Conservation (phyloP, 2,888 invertebrate genomes). For the Apodemia mormo region DNA sequence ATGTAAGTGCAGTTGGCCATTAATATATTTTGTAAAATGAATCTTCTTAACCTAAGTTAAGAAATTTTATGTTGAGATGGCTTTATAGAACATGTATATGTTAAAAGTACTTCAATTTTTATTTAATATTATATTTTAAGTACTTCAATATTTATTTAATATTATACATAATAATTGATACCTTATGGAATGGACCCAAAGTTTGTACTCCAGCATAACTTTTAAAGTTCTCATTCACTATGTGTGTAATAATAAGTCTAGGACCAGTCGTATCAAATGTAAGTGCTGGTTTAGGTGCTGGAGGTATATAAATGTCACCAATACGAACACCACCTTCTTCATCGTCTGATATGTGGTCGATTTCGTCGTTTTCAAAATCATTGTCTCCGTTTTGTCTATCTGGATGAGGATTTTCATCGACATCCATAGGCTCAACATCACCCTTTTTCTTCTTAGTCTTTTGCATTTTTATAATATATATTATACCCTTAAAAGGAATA, state of each 20-base stretch:
- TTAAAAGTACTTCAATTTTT: no score
- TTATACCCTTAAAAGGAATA: not conserved
- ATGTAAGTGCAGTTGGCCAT: no score
- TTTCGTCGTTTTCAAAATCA: conserved; percentile 48
- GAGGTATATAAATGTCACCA: conserved; percentile 93
- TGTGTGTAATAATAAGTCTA: conserved; percentile 93
- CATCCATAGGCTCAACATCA: conserved; percentile 66
- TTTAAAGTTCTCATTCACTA: conserved; percentile 97
- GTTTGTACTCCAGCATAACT: conserved; percentile 93
- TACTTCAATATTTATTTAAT: not conserved
- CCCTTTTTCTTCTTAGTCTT: conserved; percentile 54
- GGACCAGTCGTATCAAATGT: conserved; percentile 89
- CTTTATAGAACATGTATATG: no score
- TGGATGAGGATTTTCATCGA: conserved; percentile 51
- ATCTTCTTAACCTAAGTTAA: conserved; percentile 31
- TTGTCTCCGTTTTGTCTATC: conserved; percentile 39
- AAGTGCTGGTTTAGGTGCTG: conserved; percentile 85
- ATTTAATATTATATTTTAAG: no score
- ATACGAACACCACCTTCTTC: conserved; percentile 88
- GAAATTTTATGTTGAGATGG: conserved; percentile 17
- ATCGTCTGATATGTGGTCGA: conserved; percentile 75
- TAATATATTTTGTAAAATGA: no score
- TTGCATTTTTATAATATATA: conserved; percentile 44
- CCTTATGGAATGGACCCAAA: conserved; percentile 98
- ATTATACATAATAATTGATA: not conserved